phyloP scores from a whole-genome alignment of 2,797 vertebrate species.

The Falco novaeseelandiae region DNA sequence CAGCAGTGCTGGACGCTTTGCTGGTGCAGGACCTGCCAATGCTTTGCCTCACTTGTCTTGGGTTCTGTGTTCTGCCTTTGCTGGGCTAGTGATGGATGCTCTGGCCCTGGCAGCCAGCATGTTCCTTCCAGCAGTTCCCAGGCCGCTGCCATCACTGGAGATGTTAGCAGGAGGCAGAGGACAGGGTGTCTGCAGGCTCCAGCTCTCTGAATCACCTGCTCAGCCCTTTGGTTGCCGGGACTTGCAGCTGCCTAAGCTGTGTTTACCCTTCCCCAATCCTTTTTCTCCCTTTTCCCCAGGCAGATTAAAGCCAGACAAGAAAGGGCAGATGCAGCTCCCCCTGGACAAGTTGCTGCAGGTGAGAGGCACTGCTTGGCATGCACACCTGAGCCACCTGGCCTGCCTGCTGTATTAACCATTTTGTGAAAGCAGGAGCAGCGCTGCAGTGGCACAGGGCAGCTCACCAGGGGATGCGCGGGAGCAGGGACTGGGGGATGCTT shows the following conservation, averaged over 20 bases:
- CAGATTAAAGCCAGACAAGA: constrained; percentile 48
- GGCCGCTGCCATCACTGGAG: neutral
- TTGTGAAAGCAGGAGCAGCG: neutral
- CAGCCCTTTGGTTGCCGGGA: neutral
- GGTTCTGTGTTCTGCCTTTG: neutral
- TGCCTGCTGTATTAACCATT: neutral
- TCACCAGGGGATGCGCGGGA: neutral
- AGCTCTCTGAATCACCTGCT: constrained; percentile 46
- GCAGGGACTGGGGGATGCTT: neutral
- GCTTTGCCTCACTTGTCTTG: neutral
- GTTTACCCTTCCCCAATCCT: constrained; percentile 44
- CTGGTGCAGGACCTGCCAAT: neutral
- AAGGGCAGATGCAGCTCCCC: constrained; percentile 41
- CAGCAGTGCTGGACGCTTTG: neutral
- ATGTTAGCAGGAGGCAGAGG: neutral
- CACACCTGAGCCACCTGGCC: constrained; percentile 63
- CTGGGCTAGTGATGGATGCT: fast-evolving
- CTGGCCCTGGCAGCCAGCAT: neutral
- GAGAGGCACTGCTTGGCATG: constrained; percentile 41
- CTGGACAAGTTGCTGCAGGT: constrained; percentile 68
- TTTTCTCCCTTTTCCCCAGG: constrained; percentile 25
- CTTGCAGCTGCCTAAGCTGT: constrained; percentile 48
- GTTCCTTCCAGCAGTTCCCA: neutral
- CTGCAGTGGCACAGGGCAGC: neutral
- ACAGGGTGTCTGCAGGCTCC: neutral